These are phyloP conservation scores for Onthophagus taurus DNA, from an alignment of 1,140 invertebrate species.

Conservation along the genomic window DNA sequence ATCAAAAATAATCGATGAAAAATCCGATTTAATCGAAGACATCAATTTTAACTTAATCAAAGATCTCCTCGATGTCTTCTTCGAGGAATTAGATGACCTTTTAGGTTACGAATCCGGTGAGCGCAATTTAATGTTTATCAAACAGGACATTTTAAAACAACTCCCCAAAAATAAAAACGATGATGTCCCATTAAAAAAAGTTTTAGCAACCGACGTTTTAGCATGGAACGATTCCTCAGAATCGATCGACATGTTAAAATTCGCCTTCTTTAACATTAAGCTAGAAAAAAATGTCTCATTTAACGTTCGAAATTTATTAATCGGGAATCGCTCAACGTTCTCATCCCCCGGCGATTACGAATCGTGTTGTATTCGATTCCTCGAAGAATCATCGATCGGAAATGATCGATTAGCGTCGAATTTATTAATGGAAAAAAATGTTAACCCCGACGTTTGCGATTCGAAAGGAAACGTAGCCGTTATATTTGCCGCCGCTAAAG, in stretches of 20 bases:
- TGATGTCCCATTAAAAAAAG: slow-evolving; percentile 14
- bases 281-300: slow-evolving; percentile 26
- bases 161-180: not conserved
- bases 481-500: slow-evolving; percentile 42
- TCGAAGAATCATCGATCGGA: slow-evolving; percentile 28
- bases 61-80: not conserved
- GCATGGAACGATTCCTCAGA: slow-evolving; percentile 34
- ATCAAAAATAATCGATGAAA: not conserved
- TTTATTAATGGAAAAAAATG: slow-evolving; percentile 34
- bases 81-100: not conserved
- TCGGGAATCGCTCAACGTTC: slow-evolving; percentile 22
- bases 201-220: slow-evolving; percentile 25
- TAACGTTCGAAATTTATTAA: slow-evolving; percentile 22
- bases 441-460: slow-evolving; percentile 41
- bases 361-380: slow-evolving; percentile 21
- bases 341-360: slow-evolving; percentile 25
- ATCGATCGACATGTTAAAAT: slow-evolving; percentile 24
- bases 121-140: slow-evolving; percentile 6
- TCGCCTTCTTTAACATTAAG: slow-evolving; percentile 27
- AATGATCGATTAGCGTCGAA: slow-evolving; percentile 31
- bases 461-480: slow-evolving; percentile 40
- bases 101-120: too few relatives aligned
- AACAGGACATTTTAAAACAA: not conserved
- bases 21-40: not conserved
- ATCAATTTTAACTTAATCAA: too few relatives aligned